A percentile compares a stretch with the other conserved stretches of the same genome.
These are phyloP conservation scores for Sabellastarte sp. DNA, from an alignment of 2,888 invertebrate species.

Conservation along the genomic window DNA sequence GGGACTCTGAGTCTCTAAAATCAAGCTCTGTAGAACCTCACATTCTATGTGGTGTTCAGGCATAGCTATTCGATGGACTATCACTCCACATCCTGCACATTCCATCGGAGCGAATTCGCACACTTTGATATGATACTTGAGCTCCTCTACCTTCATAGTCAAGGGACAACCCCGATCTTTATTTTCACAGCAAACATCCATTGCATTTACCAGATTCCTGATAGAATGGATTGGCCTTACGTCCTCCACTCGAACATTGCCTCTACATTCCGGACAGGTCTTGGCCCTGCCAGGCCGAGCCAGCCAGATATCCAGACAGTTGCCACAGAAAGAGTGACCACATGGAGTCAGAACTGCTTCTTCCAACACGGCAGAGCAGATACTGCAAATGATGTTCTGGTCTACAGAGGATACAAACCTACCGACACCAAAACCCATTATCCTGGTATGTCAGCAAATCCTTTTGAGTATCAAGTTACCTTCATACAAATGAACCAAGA, in stretches of 20 bases:
- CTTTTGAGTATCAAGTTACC: too few species aligned
- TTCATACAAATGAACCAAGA: too few species aligned
- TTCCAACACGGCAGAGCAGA: conserved; percentile 50
- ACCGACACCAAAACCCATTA: conserved; percentile 45
- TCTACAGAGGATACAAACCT: conserved; percentile 44
- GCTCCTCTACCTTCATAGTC: conserved; percentile 38
- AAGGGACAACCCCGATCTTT: conserved; percentile 41
- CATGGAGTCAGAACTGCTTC: conserved; percentile 52
- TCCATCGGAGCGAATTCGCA: conserved; percentile 42
- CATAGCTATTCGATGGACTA: conserved; percentile 39
- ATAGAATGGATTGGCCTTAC: conserved; percentile 46
- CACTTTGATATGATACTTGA: conserved; percentile 35
- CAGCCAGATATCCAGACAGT: conserved; percentile 50
- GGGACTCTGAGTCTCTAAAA: neutral
- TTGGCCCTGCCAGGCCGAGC: conserved; percentile 32
- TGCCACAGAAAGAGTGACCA: conserved; percentile 50
- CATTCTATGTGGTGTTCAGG: conserved; percentile 47
- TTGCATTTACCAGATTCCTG: conserved; percentile 46
- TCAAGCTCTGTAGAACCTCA: conserved; percentile 31
- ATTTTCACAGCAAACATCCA: conserved; percentile 43
- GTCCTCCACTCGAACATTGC: conserved; percentile 24
- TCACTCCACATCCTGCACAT: conserved; percentile 46
- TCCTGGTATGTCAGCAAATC: neutral
- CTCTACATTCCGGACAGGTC: conserved; percentile 52
- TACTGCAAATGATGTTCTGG: conserved; percentile 51